Percentiles rank a stretch among this genome's conserved stretches.
Conservation (phyloP, 2,888 invertebrate genomes). For the Chloroclysta siterata region DNA sequence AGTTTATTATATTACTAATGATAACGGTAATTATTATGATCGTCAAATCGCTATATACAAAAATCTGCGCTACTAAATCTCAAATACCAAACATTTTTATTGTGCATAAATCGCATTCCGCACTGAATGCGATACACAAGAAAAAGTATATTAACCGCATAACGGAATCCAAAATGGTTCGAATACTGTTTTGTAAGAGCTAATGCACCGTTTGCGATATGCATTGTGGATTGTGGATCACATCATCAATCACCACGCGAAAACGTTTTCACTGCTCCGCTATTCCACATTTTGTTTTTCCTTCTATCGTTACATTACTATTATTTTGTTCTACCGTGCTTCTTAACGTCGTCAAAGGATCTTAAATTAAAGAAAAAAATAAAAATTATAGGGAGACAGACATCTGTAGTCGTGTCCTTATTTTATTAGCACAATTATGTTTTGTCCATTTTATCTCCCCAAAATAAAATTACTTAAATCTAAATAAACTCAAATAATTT, state of each 20-base stretch:
- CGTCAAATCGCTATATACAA: too few relatives aligned
- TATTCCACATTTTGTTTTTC: conserved; percentile 5
- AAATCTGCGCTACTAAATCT: too few relatives aligned
- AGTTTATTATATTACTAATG: too few relatives aligned
- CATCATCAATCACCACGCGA: conserved; percentile 44
- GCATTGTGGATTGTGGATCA: conserved; percentile 44
- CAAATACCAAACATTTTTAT: not conserved
- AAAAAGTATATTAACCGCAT: conserved; percentile 9
- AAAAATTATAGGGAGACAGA: too few relatives aligned
- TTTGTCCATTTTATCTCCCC: too few relatives aligned
- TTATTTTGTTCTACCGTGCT: not conserved
- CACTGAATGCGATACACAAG: not conserved
- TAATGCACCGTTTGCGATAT: conserved; percentile 42
- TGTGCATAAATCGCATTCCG: too few relatives aligned
- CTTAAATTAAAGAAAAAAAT: not conserved
- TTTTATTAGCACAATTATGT: too few relatives aligned
- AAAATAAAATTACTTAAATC: too few relatives aligned
- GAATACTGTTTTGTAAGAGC: conserved; percentile 45
- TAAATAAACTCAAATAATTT: too few relatives aligned
- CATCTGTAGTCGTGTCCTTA: too few relatives aligned
- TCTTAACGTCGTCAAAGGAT: not conserved
- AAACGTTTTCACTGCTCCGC: conserved; percentile 18
- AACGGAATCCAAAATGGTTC: conserved; percentile 39
- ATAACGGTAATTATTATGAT: too few relatives aligned
- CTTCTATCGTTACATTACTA: not conserved